These are phyloP conservation scores for Otus sunia DNA, from an alignment of 2,113 vertebrate species.

Conservation along the genomic window DNA sequence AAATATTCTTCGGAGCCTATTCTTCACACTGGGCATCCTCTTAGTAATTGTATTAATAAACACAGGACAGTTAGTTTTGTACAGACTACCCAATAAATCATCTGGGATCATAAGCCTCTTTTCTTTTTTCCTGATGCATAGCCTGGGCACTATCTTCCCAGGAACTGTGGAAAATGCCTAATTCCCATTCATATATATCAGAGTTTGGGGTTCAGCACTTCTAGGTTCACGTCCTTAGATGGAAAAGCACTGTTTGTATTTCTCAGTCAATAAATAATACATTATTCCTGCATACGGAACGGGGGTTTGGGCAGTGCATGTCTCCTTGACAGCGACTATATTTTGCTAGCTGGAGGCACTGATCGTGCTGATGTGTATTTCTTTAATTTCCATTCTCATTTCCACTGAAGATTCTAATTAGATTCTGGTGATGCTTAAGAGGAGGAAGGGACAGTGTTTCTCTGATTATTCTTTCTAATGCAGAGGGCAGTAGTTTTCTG, in stretches of 20 bases:
- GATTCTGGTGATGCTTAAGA: neutral
- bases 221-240: neutral
- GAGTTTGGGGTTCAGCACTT: neutral
- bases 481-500: slow-evolving; percentile 21
- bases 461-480: neutral
- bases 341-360: neutral
- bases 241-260: neutral
- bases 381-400: slow-evolving; percentile 36
- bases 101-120: neutral
- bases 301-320: neutral
- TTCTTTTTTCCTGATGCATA: neutral
- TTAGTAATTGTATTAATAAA: neutral
- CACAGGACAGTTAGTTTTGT: neutral
- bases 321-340: neutral
- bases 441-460: neutral
- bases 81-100: neutral
- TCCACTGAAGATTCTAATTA: neutral
- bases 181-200: neutral
- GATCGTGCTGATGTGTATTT: neutral
- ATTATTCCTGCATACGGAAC: neutral
- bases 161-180: neutral
- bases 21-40: neutral
- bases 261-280: neutral
- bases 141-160: neutral
- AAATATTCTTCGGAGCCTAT: neutral